Conservation (phyloP, 2,888 invertebrate genomes). For the Oithona nana region DNA sequence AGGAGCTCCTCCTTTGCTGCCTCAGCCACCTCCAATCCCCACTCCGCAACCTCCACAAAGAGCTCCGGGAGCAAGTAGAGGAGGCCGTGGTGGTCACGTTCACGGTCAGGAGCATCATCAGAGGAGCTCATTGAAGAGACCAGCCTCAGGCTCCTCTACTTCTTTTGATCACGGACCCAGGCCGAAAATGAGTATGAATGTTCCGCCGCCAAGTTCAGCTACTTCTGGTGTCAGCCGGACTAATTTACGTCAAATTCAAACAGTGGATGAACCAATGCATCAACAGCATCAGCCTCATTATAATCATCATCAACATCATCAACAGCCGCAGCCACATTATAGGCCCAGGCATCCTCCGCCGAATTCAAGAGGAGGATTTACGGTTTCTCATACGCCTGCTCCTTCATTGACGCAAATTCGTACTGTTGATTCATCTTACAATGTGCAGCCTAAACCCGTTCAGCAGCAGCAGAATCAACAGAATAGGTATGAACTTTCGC, state of each 20-base stretch:
- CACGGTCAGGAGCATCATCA: not conserved
- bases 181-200: not conserved
- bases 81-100: not conserved
- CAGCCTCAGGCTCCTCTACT: not conserved
- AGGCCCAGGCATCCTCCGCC: not conserved
- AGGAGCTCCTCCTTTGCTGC: not conserved
- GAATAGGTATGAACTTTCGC: too few species aligned
- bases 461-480: not conserved
- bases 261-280: slow-evolving; percentile 5
- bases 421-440: not conserved
- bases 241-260: slow-evolving; percentile 14
- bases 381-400: slow-evolving; percentile 7
- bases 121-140: not conserved
- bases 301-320: not conserved
- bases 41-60: not conserved
- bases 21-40: not conserved
- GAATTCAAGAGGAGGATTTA: not conserved
- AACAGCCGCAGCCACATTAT: not conserved
- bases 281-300: not conserved
- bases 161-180: not conserved
- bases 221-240: not conserved
- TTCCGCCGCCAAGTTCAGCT: not conserved
- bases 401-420: not conserved
- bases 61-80: not conserved
- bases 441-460: not conserved